A percentile compares a stretch with the other conserved stretches of the same genome.
phyloP scores from a whole-genome alignment of 2,888 invertebrate genomes.

The Lamellibrachia satsuma region DNA sequence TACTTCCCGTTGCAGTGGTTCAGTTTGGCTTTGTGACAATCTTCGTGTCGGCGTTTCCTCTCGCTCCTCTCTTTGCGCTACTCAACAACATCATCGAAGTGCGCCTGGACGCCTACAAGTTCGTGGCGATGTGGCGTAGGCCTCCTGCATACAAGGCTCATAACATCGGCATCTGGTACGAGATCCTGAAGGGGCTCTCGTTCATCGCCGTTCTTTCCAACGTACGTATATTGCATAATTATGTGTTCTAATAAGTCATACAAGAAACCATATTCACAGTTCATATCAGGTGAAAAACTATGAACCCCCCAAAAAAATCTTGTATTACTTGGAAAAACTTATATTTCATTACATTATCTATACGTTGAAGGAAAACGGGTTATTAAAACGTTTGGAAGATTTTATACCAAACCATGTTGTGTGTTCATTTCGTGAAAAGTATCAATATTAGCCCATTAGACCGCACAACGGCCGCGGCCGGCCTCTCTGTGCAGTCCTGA shows the following conservation, averaged over 20 bases:
- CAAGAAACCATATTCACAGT: no score
- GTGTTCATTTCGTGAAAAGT: no score
- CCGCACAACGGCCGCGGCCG: no score
- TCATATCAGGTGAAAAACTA: no score
- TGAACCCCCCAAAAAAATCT: no score
- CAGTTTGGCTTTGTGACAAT: constrained; percentile 98
- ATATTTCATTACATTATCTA: no score
- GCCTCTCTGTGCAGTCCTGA: no score
- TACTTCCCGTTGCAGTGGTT: constrained; percentile 64
- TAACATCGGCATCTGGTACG: constrained; percentile 93
- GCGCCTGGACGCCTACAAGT: constrained; percentile 91
- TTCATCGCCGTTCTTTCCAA: constrained; percentile 88
- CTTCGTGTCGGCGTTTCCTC: constrained; percentile 95
- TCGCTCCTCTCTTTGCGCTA: constrained; percentile 93
- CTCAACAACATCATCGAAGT: constrained; percentile 95
- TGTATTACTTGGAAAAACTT: no score
- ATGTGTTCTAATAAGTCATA: background rate
- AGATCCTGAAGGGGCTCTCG: constrained; percentile 73
- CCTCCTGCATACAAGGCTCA: constrained; percentile 88
- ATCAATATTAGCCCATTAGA: no score
- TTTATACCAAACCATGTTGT: no score
- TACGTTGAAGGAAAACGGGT: no score
- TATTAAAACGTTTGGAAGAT: no score
- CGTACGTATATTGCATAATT: constrained; percentile 70
- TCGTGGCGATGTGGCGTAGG: constrained; percentile 84